phyloP scores from a whole-genome alignment of 2,113 vertebrate species.

The Irena cyanogastra region DNA sequence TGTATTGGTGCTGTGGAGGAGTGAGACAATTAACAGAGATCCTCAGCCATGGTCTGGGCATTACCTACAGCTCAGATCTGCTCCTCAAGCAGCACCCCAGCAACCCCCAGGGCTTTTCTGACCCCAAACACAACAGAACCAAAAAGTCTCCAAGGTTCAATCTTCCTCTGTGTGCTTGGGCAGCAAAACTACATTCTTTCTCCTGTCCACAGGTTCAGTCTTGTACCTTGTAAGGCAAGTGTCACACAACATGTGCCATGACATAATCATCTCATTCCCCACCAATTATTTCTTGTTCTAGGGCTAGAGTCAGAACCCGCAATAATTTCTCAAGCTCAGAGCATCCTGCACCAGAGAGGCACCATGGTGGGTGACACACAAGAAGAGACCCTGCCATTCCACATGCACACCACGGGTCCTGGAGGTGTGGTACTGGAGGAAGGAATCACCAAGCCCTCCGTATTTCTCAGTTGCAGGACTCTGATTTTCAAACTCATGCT shows the following conservation, averaged over 20 bases:
- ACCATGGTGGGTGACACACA: rapidly evolving
- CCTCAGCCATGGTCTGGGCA: neutral
- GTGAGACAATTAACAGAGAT: neutral
- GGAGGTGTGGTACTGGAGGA: rapidly evolving
- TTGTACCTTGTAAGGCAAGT: neutral
- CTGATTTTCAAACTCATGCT: neutral
- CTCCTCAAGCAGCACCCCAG: neutral
- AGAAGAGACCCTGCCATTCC: neutral
- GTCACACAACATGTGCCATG: neutral
- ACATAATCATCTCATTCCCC: neutral
- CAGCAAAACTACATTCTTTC: neutral
- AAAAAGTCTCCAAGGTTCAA: neutral
- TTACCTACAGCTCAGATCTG: neutral
- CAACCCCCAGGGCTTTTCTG: neutral
- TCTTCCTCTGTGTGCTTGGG: neutral
- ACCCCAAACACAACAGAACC: neutral
- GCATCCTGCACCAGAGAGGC: neutral
- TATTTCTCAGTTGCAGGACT: neutral
- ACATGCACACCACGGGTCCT: neutral
- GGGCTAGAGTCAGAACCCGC: neutral
- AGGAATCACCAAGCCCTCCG: neutral
- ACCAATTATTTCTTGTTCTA: neutral
- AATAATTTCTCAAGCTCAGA: neutral
- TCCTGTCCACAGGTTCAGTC: neutral
- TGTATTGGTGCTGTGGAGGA: neutral